Percentiles rank a stretch among this genome's conserved stretches.
Evolutionary conservation across 2,797 vertebrate species (phyloP).

Genomic region (Capromys pilorides): DNA sequence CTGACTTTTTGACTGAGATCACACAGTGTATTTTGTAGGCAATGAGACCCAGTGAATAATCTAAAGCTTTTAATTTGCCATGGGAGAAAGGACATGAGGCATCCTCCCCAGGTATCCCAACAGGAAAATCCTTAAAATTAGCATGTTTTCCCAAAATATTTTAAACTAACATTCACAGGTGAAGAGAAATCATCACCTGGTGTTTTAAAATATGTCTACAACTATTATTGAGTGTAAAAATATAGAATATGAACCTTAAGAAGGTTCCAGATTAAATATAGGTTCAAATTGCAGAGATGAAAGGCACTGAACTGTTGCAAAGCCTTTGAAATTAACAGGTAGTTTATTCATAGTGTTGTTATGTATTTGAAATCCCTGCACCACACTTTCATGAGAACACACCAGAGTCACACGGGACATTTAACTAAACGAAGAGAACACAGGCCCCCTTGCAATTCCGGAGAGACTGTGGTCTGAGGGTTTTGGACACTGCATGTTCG

Average conservation of each 20-base stretch:
- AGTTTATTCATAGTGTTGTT: background rate
- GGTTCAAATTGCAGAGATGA: background rate
- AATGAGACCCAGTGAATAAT: slow-evolving; percentile 54
- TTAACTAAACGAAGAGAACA: slow-evolving; percentile 28
- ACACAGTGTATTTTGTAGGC: slow-evolving; percentile 49
- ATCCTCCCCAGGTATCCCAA: slow-evolving; percentile 61
- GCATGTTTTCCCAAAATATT: slow-evolving; percentile 63
- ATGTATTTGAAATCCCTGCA: too few species aligned
- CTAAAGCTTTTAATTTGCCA: slow-evolving; percentile 69
- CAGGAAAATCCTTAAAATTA: slow-evolving; percentile 78
- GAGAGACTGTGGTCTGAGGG: background rate
- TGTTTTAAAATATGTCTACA: slow-evolving; percentile 46
- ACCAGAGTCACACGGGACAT: background rate
- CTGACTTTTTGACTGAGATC: slow-evolving; percentile 74
- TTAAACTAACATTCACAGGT: slow-evolving; percentile 67
- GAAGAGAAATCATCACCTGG: slow-evolving; percentile 68
- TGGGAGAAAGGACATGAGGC: slow-evolving; percentile 21
- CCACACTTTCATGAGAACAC: background rate
- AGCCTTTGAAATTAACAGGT: background rate
- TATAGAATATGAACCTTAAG: background rate
- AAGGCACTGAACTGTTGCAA: background rate
- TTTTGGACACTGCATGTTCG: background rate
- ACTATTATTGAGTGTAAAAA: slow-evolving; percentile 1
- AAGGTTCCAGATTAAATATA: background rate
- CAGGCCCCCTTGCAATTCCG: background rate